Conservation (phyloP, 1,140 invertebrate genomes). For the Andricus grossulariae region DNA sequence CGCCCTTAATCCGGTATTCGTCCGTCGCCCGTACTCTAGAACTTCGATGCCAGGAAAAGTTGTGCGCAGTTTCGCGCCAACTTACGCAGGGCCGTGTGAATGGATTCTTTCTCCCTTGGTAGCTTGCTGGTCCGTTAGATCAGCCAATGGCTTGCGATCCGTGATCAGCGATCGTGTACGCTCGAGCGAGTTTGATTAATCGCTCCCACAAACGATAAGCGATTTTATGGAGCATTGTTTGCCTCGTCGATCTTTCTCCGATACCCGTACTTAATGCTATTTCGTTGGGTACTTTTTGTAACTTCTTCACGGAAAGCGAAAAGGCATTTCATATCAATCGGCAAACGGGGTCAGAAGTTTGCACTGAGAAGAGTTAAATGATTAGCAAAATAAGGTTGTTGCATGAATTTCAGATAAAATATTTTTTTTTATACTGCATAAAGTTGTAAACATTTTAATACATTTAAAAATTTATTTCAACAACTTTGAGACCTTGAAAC, state of each 20-base stretch:
- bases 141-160: background rate
- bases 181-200: slow-evolving; percentile 31
- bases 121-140: no score
- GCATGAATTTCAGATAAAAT: no score
- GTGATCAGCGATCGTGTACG: background rate
- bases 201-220: slow-evolving; percentile 21
- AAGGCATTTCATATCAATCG: no score
- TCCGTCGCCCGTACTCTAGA: slow-evolving; percentile 22
- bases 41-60: slow-evolving; percentile 41
- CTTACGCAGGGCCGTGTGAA: slow-evolving; percentile 26
- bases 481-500: no score
- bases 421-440: no score
- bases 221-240: slow-evolving; percentile 37
- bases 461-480: no score
- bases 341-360: no score
- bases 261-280: background rate
- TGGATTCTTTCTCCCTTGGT: background rate
- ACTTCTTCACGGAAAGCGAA: background rate
- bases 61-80: slow-evolving; percentile 45
- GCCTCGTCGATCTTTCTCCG: background rate
- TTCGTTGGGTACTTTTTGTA: background rate
- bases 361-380: no score
- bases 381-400: no score
- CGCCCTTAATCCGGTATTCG: slow-evolving; percentile 51
- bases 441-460: no score